A percentile compares a stretch with the other conserved stretches of the same genome.
These are phyloP conservation scores for Mimumesa dahlbomi DNA, from an alignment of 2,888 invertebrate genomes.

Conservation along the genomic window DNA sequence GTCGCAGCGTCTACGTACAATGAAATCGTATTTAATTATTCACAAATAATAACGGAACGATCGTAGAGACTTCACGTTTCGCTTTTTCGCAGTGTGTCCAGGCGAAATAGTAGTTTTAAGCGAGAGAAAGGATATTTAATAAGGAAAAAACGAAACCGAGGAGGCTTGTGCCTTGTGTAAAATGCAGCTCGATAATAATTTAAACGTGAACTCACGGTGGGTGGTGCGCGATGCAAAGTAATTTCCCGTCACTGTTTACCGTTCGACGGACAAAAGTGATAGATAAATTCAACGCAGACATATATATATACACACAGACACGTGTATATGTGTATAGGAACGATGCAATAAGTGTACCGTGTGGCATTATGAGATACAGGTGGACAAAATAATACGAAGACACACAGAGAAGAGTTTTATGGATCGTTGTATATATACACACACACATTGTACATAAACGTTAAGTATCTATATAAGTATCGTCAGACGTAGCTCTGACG, in stretches of 20 bases:
- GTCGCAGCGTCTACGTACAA: neutral
- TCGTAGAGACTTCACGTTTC: no score
- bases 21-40: neutral
- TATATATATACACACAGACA: conserved; percentile 7
- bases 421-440: conserved; percentile 53
- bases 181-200: neutral
- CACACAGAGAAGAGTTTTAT: conserved; percentile 52
- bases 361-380: conserved; percentile 66
- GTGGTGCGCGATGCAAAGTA: no score
- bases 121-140: neutral
- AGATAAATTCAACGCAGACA: conserved; percentile 9
- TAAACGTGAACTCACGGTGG: neutral
- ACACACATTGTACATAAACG: conserved; percentile 54
- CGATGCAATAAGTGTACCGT: conserved; percentile 70
- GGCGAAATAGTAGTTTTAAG: no score
- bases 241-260: no score
- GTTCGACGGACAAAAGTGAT: conserved; percentile 14
- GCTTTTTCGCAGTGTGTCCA: no score
- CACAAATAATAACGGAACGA: neutral
- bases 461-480: conserved; percentile 30
- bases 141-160: conserved; percentile 8
- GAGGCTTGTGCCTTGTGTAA: conserved; percentile 47
- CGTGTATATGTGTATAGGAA: conserved; percentile 36
- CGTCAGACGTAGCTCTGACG: conserved; percentile 18
- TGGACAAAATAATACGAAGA: no score